Evolutionary conservation across 1,140 invertebrate species (phyloP).

Genomic region (Dufourea novaeangliae): DNA sequence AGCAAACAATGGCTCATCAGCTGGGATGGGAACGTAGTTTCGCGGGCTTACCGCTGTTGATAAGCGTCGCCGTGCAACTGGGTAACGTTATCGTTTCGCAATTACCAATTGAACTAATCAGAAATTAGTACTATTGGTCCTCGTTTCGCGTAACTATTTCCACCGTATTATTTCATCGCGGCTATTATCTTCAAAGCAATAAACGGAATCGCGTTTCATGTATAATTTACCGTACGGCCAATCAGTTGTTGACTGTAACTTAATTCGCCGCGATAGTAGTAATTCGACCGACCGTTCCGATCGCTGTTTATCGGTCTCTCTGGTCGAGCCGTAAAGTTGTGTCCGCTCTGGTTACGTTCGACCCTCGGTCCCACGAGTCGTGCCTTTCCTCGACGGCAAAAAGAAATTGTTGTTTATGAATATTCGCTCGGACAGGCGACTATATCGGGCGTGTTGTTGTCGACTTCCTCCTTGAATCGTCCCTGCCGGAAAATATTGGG

Average conservation of each 20-base stretch:
- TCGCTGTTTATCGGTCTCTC: neutral
- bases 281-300: neutral
- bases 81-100: slow-evolving; percentile 36
- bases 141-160: slow-evolving; percentile 22
- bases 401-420: slow-evolving; percentile 1
- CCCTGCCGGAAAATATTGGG: neutral
- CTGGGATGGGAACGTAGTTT: neutral
- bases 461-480: neutral
- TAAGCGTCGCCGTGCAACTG: slow-evolving; percentile 8
- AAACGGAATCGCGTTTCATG: slow-evolving; percentile 8
- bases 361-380: too few relatives aligned
- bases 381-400: neutral
- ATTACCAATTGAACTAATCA: slow-evolving; percentile 45
- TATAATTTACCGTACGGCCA: slow-evolving; percentile 40
- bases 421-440: neutral
- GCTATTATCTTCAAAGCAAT: slow-evolving; percentile 25
- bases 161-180: slow-evolving; percentile 33
- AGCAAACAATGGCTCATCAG: slow-evolving; percentile 29
- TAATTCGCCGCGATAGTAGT: slow-evolving; percentile 19
- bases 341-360: neutral
- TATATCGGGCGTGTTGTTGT: neutral
- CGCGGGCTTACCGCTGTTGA: slow-evolving; percentile 23
- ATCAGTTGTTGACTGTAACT: slow-evolving; percentile 29
- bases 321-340: neutral
- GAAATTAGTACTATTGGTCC: slow-evolving; percentile 28